Evolutionary conservation across 2,797 vertebrate genomes (phyloP).

Genomic region (Thamnophis elegans): DNA sequence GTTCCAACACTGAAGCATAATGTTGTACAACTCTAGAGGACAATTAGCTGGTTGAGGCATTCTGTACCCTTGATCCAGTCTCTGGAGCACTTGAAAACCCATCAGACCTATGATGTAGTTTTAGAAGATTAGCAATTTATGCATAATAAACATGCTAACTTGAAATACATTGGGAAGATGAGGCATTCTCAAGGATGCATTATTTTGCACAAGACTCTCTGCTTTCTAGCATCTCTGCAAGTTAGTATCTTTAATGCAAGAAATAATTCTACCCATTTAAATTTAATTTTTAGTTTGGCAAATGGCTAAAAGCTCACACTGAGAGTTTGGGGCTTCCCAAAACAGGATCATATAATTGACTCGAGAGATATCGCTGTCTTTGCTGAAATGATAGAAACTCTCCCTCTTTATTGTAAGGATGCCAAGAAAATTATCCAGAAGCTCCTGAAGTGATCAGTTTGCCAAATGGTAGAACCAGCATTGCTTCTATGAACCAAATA

Average conservation of each 20-base stretch:
- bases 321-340: neutral
- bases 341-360: neutral
- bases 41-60: conserved; percentile 78
- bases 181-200: neutral
- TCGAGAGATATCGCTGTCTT: neutral
- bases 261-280: neutral
- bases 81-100: conserved; percentile 82
- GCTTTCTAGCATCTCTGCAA: neutral
- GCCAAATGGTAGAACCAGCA: neutral
- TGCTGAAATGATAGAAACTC: neutral
- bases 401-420: neutral
- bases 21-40: conserved; percentile 74
- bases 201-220: neutral
- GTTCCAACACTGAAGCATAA: conserved; percentile 89
- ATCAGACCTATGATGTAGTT: conserved; percentile 73
- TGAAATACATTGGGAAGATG: neutral
- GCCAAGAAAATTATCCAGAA: neutral
- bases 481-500: conserved; percentile 3
- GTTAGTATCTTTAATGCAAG: neutral
- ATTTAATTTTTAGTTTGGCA: neutral
- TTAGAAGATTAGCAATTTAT: conserved; percentile 20
- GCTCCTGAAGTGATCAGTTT: neutral
- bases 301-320: neutral
- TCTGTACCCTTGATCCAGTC: conserved; percentile 79
- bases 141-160: neutral